phyloP scores from a whole-genome alignment of 2,797 vertebrate species.

The Podarcis lilfordi region DNA sequence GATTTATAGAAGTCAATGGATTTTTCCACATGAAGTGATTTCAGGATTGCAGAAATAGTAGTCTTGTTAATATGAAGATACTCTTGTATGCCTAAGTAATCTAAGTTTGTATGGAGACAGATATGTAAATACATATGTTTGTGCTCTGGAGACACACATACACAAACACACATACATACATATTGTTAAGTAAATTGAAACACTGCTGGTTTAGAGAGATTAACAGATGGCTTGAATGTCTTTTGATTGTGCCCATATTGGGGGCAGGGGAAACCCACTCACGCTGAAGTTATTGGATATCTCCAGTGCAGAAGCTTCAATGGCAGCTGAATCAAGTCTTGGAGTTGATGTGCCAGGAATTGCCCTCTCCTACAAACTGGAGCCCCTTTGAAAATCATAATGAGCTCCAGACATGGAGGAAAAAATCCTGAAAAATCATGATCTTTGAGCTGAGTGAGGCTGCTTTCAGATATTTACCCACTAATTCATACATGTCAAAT shows the following conservation, averaged over 20 bases:
- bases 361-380: neutral
- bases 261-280: neutral
- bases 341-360: slow-evolving; percentile 16
- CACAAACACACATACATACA: neutral
- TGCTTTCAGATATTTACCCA: neutral
- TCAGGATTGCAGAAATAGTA: neutral
- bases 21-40: neutral
- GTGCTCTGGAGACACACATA: neutral
- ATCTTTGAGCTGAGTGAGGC: slow-evolving; percentile 2
- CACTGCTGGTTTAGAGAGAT: slow-evolving; percentile 4
- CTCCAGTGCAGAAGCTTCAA: slow-evolving; percentile 17
- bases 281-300: slow-evolving; percentile 28
- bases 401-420: slow-evolving; percentile 11
- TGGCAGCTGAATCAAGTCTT: neutral
- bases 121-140: slow-evolving; percentile 28
- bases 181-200: slow-evolving; percentile 3
- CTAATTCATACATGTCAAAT: neutral
- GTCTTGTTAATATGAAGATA: accelerated
- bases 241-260: neutral
- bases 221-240: slow-evolving; percentile 36
- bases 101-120: neutral
- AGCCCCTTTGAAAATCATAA: slow-evolving; percentile 26
- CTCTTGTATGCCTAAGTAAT: neutral
- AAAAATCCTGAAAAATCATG: neutral
- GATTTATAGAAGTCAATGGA: neutral